Evolutionary conservation across 2,113 vertebrate genomes (phyloP), one percentile per base, ranked within the genome.

Genomic region (Silurus glanis): DNA sequence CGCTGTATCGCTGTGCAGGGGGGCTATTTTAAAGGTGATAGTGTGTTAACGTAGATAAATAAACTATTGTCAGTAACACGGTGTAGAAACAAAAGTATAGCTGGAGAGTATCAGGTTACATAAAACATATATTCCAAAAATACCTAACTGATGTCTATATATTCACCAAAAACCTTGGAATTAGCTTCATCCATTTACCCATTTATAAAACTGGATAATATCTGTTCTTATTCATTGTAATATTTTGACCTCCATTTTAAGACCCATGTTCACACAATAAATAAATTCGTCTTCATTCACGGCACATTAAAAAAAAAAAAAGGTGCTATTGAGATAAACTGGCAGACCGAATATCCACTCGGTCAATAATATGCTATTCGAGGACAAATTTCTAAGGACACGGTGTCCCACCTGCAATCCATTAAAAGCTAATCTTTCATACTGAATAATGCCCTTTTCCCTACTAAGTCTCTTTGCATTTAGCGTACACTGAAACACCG

Each of bases 331-430:
- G 19, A 79, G 51, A 71, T 84, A 64, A 88, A 86, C 67, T 3
- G 66, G 51, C 59, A 86, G 58, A 64, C 55, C 58, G 9, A 69
- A 51, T 53, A 76, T 80, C 55, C n/a, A 23, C 53, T 62, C 56
- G 58, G 72, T 87, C 88, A 81, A 64, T 89, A 72, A 85, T 62
- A 74, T 53, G 72, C 82, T 56, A 25, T 75, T 76, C 71, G 74
- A 89, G 83, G 83, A 87, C 86, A 87, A 76, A 76, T 59, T 49
- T 62, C 25, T 62, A 45, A 84, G 83, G 79, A 85, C 80, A 76
- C 23, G 12, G 49, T 86, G 80, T 71, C 74, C 74, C 74, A 83
- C 75, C 64, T 83, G 8, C 82, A 87, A 80, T 83, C 86, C 74
- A 86, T 79, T 88, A 53, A 85, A 80, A 87, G 25, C 61, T 53